Evolutionary conservation across 2,113 vertebrate species (phyloP).

Genomic region (Alces alces): DNA sequence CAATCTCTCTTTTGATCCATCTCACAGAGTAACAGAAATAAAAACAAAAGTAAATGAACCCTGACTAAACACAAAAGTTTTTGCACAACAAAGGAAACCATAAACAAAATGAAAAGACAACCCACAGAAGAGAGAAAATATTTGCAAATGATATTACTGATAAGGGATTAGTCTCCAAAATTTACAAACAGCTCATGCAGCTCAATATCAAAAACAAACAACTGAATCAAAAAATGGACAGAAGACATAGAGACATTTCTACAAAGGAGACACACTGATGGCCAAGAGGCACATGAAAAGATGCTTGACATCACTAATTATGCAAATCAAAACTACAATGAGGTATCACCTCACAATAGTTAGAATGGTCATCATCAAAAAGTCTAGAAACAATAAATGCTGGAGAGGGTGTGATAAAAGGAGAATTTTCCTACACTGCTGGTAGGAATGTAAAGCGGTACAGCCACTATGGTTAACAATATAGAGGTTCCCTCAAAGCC

Average conservation of each 20-base stretch:
- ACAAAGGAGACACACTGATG: neutral
- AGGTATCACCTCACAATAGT: neutral
- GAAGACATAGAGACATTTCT: neutral
- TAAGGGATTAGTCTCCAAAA: neutral
- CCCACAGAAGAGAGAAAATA: neutral
- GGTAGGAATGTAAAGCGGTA: neutral
- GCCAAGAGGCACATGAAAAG: neutral
- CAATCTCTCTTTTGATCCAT: neutral
- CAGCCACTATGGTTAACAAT: neutral
- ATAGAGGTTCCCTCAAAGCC: neutral
- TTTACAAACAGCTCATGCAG: neutral
- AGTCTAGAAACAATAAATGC: neutral
- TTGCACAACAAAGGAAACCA: neutral
- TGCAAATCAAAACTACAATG: neutral
- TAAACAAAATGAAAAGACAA: neutral
- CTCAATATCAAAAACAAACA: neutral
- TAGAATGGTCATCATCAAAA: neutral
- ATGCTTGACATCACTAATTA: neutral
- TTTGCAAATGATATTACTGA: neutral
- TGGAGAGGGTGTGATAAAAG: neutral
- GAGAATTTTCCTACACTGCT: neutral
- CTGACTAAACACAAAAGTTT: neutral
- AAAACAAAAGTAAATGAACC: neutral
- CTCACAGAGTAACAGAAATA: neutral
- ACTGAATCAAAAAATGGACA: neutral